Evolutionary conservation across 2,888 invertebrate genomes (phyloP).

Genomic region (Lamproptera curius): DNA sequence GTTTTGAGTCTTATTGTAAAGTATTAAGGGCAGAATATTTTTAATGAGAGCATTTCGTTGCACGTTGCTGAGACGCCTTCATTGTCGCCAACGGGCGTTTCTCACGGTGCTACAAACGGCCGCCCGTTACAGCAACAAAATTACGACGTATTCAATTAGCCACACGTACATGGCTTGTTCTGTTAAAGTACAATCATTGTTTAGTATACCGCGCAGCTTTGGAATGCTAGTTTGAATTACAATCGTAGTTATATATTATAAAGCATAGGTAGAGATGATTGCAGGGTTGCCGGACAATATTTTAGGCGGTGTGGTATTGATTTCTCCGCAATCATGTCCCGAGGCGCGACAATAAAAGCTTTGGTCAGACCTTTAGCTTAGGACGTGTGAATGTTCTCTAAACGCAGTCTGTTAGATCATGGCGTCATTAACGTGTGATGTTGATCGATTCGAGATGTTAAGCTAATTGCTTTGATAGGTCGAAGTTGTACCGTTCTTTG

Average conservation of each 20-base stretch:
- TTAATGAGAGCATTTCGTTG: constrained; percentile 29
- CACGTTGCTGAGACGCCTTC: constrained; percentile 18
- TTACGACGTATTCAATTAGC: too few species aligned
- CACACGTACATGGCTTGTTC: too few species aligned
- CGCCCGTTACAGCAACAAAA: constrained; percentile 26
- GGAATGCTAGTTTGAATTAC: not conserved
- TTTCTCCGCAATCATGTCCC: constrained; percentile 47
- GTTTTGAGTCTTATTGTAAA: constrained; percentile 2
- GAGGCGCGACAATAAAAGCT: constrained; percentile 26
- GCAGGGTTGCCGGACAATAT: constrained; percentile 50
- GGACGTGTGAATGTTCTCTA: constrained; percentile 23
- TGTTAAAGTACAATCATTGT: too few species aligned
- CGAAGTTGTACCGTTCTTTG: too few species aligned
- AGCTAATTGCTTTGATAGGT: not conserved
- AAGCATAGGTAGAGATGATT: constrained; percentile 34
- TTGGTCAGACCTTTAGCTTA: constrained; percentile 26
- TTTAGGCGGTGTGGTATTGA: constrained; percentile 55
- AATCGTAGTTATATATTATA: too few species aligned
- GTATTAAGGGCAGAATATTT: constrained; percentile 12
- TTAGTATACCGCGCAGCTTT: constrained; percentile 2
- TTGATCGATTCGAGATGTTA: not conserved
- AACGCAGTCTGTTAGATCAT: constrained; percentile 32
- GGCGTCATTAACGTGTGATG: constrained; percentile 9
- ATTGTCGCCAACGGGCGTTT: constrained; percentile 57
- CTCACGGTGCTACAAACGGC: constrained; percentile 46